Evolutionary conservation across 2,113 vertebrate species (phyloP).

Genomic region (Rissa tridactyla): DNA sequence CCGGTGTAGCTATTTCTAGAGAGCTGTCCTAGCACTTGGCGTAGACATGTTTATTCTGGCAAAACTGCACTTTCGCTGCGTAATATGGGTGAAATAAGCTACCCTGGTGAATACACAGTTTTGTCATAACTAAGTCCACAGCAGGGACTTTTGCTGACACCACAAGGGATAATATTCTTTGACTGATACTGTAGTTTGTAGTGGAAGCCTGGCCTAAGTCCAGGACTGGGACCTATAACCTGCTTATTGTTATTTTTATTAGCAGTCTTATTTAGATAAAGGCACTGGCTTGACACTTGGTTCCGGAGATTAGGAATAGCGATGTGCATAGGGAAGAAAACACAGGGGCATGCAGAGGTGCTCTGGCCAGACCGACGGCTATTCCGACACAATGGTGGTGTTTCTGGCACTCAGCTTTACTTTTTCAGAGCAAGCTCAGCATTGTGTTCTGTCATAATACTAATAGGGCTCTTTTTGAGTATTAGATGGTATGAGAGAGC

Average conservation of each 20-base stretch:
- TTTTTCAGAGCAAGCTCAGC: neutral
- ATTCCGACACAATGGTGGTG: neutral
- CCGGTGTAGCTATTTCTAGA: neutral
- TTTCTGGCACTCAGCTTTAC: neutral
- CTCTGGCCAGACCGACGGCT: neutral
- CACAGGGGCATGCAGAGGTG: neutral
- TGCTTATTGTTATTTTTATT: neutral
- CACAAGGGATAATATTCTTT: neutral
- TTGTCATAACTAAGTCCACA: neutral
- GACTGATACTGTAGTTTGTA: neutral
- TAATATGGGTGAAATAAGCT: constrained; percentile 11
- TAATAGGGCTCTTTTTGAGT: neutral
- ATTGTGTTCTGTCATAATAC: neutral
- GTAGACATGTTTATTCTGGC: neutral
- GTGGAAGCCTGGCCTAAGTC: neutral
- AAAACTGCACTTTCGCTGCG: neutral
- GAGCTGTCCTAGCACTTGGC: neutral
- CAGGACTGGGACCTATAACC: neutral
- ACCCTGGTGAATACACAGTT: neutral
- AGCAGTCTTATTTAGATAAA: neutral
- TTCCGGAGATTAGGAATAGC: neutral
- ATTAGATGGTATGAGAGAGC: neutral
- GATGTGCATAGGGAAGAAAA: neutral
- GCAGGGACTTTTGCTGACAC: constrained; percentile 9
- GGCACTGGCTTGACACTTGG: neutral